A percentile compares a stretch with the other conserved stretches of the same genome.
phyloP scores from a whole-genome alignment of 2,113 vertebrate genomes.

The Dascyllus trimaculatus region DNA sequence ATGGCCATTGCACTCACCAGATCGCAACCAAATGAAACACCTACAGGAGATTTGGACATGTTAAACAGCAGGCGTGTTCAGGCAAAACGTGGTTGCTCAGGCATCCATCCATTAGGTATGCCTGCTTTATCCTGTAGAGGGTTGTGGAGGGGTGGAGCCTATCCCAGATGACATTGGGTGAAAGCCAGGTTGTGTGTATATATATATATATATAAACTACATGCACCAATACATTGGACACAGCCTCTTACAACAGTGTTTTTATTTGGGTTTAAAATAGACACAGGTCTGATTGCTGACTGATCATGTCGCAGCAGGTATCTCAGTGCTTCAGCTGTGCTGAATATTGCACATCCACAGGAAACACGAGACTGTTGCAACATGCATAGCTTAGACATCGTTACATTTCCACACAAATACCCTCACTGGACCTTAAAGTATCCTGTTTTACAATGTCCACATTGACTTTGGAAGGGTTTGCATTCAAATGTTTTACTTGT shows the following conservation, averaged over 20 bases:
- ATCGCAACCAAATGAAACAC: too few species aligned
- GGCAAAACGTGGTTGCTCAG: too few species aligned
- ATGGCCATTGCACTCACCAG: too few species aligned
- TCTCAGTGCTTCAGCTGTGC: constrained; percentile 31
- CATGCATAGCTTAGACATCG: constrained; percentile 64
- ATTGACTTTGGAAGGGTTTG: constrained; percentile 32
- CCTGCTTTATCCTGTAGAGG: too few species aligned
- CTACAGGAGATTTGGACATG: too few species aligned
- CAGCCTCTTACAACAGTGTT: constrained; percentile 40
- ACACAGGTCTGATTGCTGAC: constrained; percentile 48
- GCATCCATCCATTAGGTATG: too few species aligned
- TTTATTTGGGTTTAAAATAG: constrained; percentile 66
- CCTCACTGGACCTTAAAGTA: background rate
- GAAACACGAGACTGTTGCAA: constrained; percentile 57
- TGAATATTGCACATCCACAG: constrained; percentile 60
- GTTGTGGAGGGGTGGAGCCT: too few species aligned
- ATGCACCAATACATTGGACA: constrained; percentile 28
- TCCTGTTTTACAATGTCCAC: constrained; percentile 26
- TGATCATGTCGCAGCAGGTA: constrained; percentile 35
- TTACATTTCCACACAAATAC: constrained; percentile 43
- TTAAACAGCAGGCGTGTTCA: too few species aligned
- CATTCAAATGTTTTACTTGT: background rate
- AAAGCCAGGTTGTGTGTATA: too few species aligned
- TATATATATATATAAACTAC: too few species aligned
- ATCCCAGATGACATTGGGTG: too few species aligned